Evolutionary conservation across 2,797 vertebrate genomes (phyloP), one percentile per base, ranked within the genome.

Genomic region (Eidolon dupreanum): DNA sequence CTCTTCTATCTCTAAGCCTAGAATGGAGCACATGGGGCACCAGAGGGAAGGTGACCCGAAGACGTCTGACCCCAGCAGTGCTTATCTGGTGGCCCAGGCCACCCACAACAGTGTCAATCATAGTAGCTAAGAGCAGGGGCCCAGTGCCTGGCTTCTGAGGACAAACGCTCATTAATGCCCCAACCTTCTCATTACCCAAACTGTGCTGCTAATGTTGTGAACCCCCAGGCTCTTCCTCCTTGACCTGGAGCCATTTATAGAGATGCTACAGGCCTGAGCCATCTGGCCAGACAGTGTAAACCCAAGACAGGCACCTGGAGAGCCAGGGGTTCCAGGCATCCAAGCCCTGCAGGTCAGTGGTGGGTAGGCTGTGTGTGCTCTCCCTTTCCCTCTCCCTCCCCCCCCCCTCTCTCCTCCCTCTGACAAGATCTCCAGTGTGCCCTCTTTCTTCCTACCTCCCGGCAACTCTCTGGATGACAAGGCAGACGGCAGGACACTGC

Each of bases 261-360:
- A 74, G 92, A 77, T 83, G 74, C 17, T 74, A 26, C 6, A 81
- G 92, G 82, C 49, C 46, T 94, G 63, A 95, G 78, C 94, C 88
- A 96, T 74, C 79, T 33, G 53, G 66, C 36, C 73, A 51, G 93
- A 78, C 16, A 41, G 16, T 97, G 97, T 97, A 97, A 98, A 97
- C 19, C 61, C 22, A 43, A 51, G 10, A 79, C 41, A 68, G 55
- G 24, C 41, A 74, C 51, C 65, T 28, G 51, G 28, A 94, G 65
- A 94, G n/a, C 63, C 95, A 97, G 49, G 59, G 38, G 36, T 68
- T 95, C 53, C 94, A 88, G 90, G 73, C 9, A 49, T 70, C 63
- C n/a, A 36, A 93, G 88, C 96, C 85, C 55, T 84, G 8, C 95
- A 97, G 97, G 97, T 98, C 74, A 97, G 97, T 97, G 74, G 55